Evolutionary conservation across 2,888 invertebrate species (phyloP).

Genomic region (Leucania comma): DNA sequence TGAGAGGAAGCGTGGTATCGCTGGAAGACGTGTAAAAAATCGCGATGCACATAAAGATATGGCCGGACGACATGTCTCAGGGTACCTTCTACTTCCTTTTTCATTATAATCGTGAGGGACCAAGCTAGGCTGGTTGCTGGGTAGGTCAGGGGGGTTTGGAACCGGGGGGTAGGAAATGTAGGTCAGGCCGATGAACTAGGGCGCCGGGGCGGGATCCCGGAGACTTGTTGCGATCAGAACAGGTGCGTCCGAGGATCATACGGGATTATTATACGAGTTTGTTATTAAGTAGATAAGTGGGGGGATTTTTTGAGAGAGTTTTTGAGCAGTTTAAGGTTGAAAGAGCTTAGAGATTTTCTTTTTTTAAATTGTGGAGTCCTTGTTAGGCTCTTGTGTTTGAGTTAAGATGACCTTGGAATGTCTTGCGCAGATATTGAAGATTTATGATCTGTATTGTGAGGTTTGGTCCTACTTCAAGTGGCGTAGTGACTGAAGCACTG

Average conservation of each 20-base stretch:
- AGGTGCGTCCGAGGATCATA: slow-evolving; percentile 67
- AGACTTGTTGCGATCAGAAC: slow-evolving; percentile 67
- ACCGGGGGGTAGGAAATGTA: slow-evolving; percentile 62
- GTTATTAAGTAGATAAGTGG: slow-evolving; percentile 65
- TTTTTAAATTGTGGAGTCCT: slow-evolving; percentile 24
- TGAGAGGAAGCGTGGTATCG: slow-evolving; percentile 31
- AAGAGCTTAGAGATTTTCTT: slow-evolving; percentile 18
- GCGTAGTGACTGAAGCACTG: slow-evolving; percentile 34
- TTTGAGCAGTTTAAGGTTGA: slow-evolving; percentile 49
- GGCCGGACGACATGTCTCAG: slow-evolving; percentile 53
- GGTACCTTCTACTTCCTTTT: slow-evolving; percentile 62
- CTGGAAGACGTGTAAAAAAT: slow-evolving; percentile 54
- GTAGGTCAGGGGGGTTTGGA: slow-evolving; percentile 59
- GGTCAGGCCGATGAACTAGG: slow-evolving; percentile 80
- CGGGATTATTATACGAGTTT: slow-evolving; percentile 65
- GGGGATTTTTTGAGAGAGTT: slow-evolving; percentile 56
- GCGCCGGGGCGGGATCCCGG: slow-evolving; percentile 65
- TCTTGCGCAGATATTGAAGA: slow-evolving; percentile 48
- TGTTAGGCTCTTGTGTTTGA: slow-evolving; percentile 3
- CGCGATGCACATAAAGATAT: slow-evolving; percentile 53
- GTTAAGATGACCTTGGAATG: slow-evolving; percentile 41
- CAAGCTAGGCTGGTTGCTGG: slow-evolving; percentile 48
- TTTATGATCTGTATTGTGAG: slow-evolving; percentile 41
- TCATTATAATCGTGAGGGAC: slow-evolving; percentile 62
- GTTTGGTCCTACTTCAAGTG: slow-evolving; percentile 17